Conservation (phyloP, 2,888 invertebrate genomes). For the Cephus pulcher region DNA sequence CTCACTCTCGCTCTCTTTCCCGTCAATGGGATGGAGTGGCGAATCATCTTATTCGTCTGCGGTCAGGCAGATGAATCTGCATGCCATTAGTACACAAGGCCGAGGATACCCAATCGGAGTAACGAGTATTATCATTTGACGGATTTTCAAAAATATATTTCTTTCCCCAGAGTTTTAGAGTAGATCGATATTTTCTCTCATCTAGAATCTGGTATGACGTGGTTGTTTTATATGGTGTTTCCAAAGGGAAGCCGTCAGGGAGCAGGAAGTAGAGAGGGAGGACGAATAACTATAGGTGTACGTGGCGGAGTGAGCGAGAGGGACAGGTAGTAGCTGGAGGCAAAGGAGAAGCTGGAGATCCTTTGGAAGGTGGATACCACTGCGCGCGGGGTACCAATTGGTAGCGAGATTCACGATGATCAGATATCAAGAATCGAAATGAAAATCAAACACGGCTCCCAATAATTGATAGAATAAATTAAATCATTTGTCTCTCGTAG, state of each 20-base stretch:
- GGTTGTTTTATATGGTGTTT: conserved; percentile 1
- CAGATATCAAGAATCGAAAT: conserved; percentile 53
- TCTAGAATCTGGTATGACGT: neutral
- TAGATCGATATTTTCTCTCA: neutral
- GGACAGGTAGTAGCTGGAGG: neutral
- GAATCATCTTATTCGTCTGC: neutral
- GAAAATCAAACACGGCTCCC: conserved; percentile 54
- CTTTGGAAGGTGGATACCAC: neutral
- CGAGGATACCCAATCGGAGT: neutral
- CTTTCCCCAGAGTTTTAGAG: neutral
- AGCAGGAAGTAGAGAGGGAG: conserved; percentile 6
- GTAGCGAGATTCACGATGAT: conserved; percentile 20
- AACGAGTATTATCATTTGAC: neutral
- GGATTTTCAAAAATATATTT: neutral
- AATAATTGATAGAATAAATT: conserved; percentile 63
- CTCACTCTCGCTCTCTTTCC: neutral
- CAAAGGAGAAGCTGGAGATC: neutral
- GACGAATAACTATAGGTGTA: neutral
- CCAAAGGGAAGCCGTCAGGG: conserved; percentile 31
- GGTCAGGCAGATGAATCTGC: neutral
- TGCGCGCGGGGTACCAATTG: neutral
- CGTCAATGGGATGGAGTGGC: neutral
- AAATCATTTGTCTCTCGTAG: conserved; percentile 57
- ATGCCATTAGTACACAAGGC: neutral
- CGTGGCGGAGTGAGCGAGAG: neutral